These are phyloP conservation scores for Luehdorfia chinensis DNA, from an alignment of 1,140 invertebrate genomes.

Conservation along the genomic window DNA sequence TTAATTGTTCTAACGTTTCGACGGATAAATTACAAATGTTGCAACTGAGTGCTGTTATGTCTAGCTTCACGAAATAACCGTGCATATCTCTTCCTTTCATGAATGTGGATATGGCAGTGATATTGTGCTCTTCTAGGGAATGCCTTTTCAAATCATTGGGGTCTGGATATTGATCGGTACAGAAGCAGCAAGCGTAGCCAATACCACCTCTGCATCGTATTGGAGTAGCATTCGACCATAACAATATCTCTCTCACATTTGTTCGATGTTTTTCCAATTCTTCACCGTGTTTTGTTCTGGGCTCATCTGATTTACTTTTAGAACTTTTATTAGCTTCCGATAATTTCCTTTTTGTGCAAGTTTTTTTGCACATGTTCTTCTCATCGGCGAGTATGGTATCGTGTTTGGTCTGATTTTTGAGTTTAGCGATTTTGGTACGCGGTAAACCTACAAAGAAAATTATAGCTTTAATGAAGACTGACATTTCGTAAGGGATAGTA, in stretches of 20 bases:
- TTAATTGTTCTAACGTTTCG: slow-evolving; percentile 22
- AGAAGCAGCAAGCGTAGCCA: slow-evolving; percentile 50
- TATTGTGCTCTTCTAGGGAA: slow-evolving; percentile 34
- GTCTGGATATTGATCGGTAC: slow-evolving; percentile 36
- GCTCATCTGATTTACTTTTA: background rate
- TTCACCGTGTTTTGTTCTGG: slow-evolving; percentile 27
- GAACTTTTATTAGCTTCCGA: background rate
- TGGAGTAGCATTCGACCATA: slow-evolving; percentile 51
- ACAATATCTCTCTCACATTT: slow-evolving; percentile 47
- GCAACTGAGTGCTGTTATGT: slow-evolving; percentile 40
- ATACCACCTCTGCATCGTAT: slow-evolving; percentile 39
- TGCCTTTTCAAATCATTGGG: slow-evolving; percentile 48
- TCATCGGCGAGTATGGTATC: background rate
- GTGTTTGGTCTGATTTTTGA: slow-evolving; percentile 3
- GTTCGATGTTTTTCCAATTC: slow-evolving; percentile 44
- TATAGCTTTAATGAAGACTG: slow-evolving; percentile 26
- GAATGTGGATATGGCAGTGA: slow-evolving; percentile 29
- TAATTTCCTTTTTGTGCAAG: background rate
- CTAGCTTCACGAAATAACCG: slow-evolving; percentile 38
- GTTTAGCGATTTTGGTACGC: slow-evolving; percentile 21
- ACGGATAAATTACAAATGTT: slow-evolving; percentile 28
- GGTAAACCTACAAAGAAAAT: slow-evolving; percentile 48
- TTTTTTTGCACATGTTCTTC: background rate
- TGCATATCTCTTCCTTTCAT: slow-evolving; percentile 40
- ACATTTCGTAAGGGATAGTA: background rate